phyloP scores from a whole-genome alignment of 2,888 invertebrate genomes.

The Cloeon dipterum region DNA sequence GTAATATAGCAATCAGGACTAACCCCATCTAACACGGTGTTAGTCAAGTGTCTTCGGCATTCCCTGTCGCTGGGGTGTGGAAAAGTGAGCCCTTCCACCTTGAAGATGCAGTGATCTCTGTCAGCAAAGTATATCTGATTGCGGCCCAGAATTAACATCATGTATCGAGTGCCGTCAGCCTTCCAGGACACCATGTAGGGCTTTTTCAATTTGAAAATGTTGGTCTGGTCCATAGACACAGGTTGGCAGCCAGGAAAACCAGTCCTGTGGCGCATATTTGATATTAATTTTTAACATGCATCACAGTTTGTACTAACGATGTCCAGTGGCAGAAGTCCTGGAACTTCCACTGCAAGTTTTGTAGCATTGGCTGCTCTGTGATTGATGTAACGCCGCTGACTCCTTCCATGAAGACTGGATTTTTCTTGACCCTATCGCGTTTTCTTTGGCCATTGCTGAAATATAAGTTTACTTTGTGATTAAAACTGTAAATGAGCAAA shows the following conservation, averaged over 20 bases:
- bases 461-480: too few relatives aligned
- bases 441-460: slow-evolving; percentile 10
- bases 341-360: slow-evolving; percentile 44
- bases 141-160: slow-evolving; percentile 82
- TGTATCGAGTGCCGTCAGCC: slow-evolving; percentile 91
- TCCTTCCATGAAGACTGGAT: slow-evolving; percentile 66
- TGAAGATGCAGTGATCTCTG: slow-evolving; percentile 80
- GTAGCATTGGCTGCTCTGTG: slow-evolving; percentile 31
- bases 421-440: slow-evolving; percentile 31
- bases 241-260: slow-evolving; percentile 96
- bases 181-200: slow-evolving; percentile 98
- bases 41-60: slow-evolving; percentile 37
- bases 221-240: slow-evolving; percentile 78
- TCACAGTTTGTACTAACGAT: slow-evolving; percentile 22
- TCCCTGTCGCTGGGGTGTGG: slow-evolving; percentile 51
- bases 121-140: slow-evolving; percentile 83
- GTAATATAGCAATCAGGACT: too few relatives aligned
- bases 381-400: slow-evolving; percentile 56
- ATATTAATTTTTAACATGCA: too few relatives aligned
- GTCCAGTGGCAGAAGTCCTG: slow-evolving; percentile 66
- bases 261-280: slow-evolving; percentile 19
- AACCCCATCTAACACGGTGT: slow-evolving; percentile 85
- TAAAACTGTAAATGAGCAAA: too few relatives aligned
- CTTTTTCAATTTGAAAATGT: slow-evolving; percentile 55
- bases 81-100: slow-evolving; percentile 60